Base-by-base conservation (phyloP, 2,888 invertebrate genomes). In the Conus canariensis region DNA sequence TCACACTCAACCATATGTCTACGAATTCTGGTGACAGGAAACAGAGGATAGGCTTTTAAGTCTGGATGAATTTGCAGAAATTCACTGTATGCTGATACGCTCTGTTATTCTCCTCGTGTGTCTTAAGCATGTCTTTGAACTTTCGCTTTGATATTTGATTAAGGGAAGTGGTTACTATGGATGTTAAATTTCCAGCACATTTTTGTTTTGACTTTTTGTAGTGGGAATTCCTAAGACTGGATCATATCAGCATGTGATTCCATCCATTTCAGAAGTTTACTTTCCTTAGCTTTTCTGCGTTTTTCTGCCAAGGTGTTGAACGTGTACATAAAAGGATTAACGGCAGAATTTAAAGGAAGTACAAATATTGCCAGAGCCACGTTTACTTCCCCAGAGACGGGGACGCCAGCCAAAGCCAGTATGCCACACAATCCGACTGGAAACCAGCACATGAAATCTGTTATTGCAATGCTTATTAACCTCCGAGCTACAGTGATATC, bases 391-490 rank as follows among this genome's bases (percentile, higher is more conserved):
- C 30, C 80, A 80, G 14, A 12, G 30, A 80, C 45, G 30, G 80
- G 80, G 45, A 80, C 14, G 10, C 80, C 45, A 16, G 16, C 8
- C 45, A 45, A 19, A 16, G 80, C 80, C 80, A 80, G 19, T 9
- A 80, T 2, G 2, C 80, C 80, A 30, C 80, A 80, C 30, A 80
- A 16, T 80, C 80, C 80, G 19, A 80, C 22, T 10, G 80, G 80
- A 80, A 80, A 80, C 80, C 80, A 80, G 80, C 30, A 80, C 80
- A 80, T 80, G 45, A 80, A 80, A 30, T 80, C 80, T 30, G 80
- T 80, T 4, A 80, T 16, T 19, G 30, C 80, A 10, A 80, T 45
- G 45, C 14, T 80, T 10, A 80, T 80, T 22, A 80, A 30, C 10
- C 80, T 30, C 45, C 45, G 30, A 80, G 80, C 80, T 16, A 80